Evolutionary conservation across 2,113 vertebrate genomes (phyloP).

Genomic region (Vidua macroura): DNA sequence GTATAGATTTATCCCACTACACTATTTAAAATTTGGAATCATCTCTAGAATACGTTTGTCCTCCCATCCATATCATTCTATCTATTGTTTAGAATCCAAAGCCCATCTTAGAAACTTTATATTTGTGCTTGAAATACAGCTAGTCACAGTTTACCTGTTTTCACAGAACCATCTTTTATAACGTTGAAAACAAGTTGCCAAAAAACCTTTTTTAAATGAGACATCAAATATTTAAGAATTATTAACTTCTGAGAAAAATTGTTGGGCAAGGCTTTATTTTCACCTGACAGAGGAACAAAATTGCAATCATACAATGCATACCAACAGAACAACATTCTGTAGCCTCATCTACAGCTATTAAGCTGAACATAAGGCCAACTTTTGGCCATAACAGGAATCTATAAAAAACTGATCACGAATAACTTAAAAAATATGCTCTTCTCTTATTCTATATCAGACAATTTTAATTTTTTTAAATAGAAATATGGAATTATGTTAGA

Average conservation of each 20-base stretch:
- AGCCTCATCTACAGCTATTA: not conserved
- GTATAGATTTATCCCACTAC: not conserved
- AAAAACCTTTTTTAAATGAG: not conserved
- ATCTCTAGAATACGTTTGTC: not conserved
- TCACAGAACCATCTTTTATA: not conserved
- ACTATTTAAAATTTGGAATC: not conserved
- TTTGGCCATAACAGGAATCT: not conserved
- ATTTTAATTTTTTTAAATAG: not conserved
- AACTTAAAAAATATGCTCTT: not conserved
- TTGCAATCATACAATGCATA: not conserved
- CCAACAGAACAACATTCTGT: not conserved
- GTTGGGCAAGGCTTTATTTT: not conserved
- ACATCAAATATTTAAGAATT: not conserved
- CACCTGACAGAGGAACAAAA: not conserved
- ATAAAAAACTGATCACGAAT: not conserved
- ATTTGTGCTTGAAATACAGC: not conserved
- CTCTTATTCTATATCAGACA: not conserved
- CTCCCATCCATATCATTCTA: not conserved
- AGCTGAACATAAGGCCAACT: not conserved
- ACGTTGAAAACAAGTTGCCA: not conserved
- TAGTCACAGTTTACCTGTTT: not conserved
- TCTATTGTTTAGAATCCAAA: not conserved
- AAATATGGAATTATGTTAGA: not conserved
- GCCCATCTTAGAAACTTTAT: not conserved
- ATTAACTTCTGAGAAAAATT: not conserved